A percentile compares a stretch with the other conserved stretches of the same genome.
Evolutionary conservation across 2,797 vertebrate genomes (phyloP).

Genomic region (Sebastes reedi): DNA sequence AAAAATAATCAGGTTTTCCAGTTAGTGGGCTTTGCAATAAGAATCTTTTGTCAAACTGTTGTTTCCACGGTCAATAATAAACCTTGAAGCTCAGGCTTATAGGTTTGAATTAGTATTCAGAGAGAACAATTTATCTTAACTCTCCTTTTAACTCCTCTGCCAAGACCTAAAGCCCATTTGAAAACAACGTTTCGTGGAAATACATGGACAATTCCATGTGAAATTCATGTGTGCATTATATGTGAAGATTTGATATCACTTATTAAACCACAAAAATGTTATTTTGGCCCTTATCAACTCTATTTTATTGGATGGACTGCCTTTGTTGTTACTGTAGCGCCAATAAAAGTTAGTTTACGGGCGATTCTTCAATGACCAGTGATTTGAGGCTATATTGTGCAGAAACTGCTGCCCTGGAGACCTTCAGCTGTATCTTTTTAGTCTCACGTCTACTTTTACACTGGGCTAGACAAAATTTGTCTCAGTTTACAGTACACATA

Average conservation of each 20-base stretch:
- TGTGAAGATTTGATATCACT: slow-evolving; percentile 38
- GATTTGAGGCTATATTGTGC: slow-evolving; percentile 47
- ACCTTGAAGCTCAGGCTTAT: not conserved
- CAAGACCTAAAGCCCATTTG: not conserved
- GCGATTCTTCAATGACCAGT: slow-evolving; percentile 47
- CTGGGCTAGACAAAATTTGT: slow-evolving; percentile 57
- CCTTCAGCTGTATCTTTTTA: slow-evolving; percentile 59
- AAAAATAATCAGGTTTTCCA: not conserved
- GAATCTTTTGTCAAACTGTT: not conserved
- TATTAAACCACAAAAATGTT: slow-evolving; percentile 37
- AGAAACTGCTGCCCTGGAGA: slow-evolving; percentile 46
- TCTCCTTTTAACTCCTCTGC: not conserved
- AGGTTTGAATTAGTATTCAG: slow-evolving; percentile 3
- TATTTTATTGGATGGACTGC: slow-evolving; percentile 14
- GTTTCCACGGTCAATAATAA: not conserved
- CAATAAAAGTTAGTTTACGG: slow-evolving; percentile 55
- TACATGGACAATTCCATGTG: slow-evolving; percentile 6
- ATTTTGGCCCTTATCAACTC: slow-evolving; percentile 20
- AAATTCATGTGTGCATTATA: slow-evolving; percentile 21
- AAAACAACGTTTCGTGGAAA: slow-evolving; percentile 22
- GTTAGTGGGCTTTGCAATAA: not conserved
- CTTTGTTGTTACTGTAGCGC: slow-evolving; percentile 35
- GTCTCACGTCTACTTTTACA: slow-evolving; percentile 56
- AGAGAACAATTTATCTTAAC: not conserved
- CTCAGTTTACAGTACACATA: slow-evolving; percentile 68